These are phyloP conservation scores for Fistularia commersonii DNA, from an alignment of 2,797 vertebrate species.

Conservation along the genomic window DNA sequence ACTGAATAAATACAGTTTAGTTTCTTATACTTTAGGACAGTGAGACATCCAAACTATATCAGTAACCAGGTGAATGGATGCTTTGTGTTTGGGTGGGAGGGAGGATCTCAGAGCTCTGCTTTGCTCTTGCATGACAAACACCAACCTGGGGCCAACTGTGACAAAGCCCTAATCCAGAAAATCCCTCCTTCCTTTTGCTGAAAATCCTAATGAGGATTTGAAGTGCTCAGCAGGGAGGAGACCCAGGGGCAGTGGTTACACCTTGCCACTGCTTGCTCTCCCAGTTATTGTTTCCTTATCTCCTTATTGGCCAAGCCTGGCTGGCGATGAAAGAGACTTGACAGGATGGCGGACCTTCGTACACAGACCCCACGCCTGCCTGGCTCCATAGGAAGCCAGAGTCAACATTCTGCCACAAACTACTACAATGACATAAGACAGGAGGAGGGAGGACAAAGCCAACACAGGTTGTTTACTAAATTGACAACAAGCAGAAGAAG, in stretches of 20 bases:
- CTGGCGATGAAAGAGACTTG: constrained; percentile 74
- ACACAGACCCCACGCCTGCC: constrained; percentile 65
- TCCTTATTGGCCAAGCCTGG: constrained; percentile 73
- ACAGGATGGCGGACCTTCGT: constrained; percentile 66
- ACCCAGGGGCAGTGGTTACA: constrained; percentile 67
- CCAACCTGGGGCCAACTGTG: constrained; percentile 76
- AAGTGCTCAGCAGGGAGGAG: constrained; percentile 74
- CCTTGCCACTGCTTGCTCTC: constrained; percentile 73
- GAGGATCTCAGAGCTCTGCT: constrained; percentile 50
- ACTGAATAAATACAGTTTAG: constrained; percentile 31
- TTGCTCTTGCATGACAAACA: constrained; percentile 79
- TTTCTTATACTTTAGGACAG: constrained; percentile 35
- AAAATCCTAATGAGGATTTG: constrained; percentile 80
- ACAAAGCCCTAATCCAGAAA: constrained; percentile 78
- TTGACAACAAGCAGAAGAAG: constrained; percentile 30
- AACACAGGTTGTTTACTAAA: constrained; percentile 59
- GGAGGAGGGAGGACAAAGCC: constrained; percentile 56
- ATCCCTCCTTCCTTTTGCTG: constrained; percentile 72
- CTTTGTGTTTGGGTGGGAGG: constrained; percentile 39
- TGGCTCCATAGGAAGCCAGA: constrained; percentile 71
- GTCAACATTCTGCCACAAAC: constrained; percentile 63
- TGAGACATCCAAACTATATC: constrained; percentile 31
- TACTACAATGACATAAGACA: constrained; percentile 59
- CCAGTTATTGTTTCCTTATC: constrained; percentile 72
- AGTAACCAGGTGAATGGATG: constrained; percentile 36